These are phyloP conservation scores for Lagorchestes hirsutus DNA, from an alignment of 2,797 vertebrate genomes.

Conservation along the genomic window DNA sequence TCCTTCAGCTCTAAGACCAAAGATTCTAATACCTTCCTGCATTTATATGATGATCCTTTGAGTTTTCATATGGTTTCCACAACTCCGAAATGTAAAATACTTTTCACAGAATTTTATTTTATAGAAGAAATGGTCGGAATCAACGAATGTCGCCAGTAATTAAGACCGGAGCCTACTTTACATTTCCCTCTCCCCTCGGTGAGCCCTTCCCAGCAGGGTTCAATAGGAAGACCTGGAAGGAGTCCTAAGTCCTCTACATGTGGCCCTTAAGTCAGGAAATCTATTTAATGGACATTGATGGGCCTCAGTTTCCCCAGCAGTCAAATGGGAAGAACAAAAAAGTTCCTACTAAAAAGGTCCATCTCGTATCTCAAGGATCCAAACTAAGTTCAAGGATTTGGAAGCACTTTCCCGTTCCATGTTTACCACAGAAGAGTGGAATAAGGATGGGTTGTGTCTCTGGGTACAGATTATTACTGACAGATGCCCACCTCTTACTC, in stretches of 20 bases:
- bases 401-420: too few species aligned
- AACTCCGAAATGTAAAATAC: not conserved
- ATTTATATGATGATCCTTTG: not conserved
- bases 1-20: not conserved
- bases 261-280: not conserved
- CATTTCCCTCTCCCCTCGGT: not conserved
- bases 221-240: not conserved
- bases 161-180: not conserved
- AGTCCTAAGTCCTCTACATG: not conserved
- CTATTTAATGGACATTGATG: not conserved
- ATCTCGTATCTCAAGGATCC: not conserved
- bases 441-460: not conserved
- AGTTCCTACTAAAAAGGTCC: not conserved
- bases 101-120: not conserved
- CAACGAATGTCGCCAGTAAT: not conserved
- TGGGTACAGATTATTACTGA: not conserved
- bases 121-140: not conserved
- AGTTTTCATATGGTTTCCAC: not conserved
- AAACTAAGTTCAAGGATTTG: not conserved
- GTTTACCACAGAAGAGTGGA: not conserved
- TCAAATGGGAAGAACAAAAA: not conserved
- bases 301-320: not conserved
- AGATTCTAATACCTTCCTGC: not conserved
- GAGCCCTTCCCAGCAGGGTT: not conserved
- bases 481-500: not conserved